Evolutionary conservation across 2,797 vertebrate genomes (phyloP).

Genomic region (Melopsittacus undulatus): DNA sequence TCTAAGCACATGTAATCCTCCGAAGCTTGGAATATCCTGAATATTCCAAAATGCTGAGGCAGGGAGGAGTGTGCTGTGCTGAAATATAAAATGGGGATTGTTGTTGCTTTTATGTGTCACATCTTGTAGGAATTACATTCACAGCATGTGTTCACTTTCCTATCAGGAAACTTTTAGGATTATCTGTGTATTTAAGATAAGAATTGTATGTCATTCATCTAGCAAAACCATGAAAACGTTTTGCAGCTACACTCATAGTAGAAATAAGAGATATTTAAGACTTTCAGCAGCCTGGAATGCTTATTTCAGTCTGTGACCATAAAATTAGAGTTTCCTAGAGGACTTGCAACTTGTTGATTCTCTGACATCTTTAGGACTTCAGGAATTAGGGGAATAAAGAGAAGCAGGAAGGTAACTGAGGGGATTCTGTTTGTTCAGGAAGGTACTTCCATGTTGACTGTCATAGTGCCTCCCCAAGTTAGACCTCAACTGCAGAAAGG

Average conservation of each 20-base stretch:
- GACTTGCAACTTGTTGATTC: not conserved
- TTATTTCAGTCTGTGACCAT: not conserved
- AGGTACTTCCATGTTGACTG: not conserved
- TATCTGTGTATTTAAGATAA: not conserved
- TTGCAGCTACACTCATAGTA: not conserved
- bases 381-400: not conserved
- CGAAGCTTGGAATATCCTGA: not conserved
- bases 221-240: not conserved
- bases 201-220: not conserved
- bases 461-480: not conserved
- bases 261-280: not conserved
- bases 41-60: not conserved
- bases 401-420: not conserved
- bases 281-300: not conserved
- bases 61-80: not conserved
- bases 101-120: not conserved
- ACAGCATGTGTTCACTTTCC: not conserved
- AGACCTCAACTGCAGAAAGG: not conserved
- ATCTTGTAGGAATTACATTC: not conserved
- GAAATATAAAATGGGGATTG: not conserved
- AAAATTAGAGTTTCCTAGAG: not conserved
- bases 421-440: not conserved
- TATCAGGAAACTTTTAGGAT: not conserved
- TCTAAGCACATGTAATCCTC: not conserved
- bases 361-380: not conserved